A percentile compares a stretch with the other conserved stretches of the same genome.
Conservation (phyloP, 2,888 invertebrate species). For the Drosophila helvetica region DNA sequence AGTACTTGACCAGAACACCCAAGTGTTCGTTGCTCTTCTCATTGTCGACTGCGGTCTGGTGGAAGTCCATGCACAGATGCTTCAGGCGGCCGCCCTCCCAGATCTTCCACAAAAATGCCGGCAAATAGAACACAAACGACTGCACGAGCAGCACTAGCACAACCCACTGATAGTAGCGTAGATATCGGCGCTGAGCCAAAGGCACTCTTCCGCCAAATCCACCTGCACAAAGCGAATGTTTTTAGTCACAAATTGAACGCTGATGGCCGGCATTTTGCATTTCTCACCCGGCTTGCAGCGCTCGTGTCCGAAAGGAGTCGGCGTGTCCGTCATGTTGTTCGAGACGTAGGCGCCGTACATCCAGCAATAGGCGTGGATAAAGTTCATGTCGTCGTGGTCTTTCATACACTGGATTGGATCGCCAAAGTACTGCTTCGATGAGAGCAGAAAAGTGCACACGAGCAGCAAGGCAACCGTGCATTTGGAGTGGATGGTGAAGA, state of each 20-base stretch:
- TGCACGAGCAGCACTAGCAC: conserved; percentile 80
- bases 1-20: conserved; percentile 74
- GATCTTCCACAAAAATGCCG: conserved; percentile 82
- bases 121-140: conserved; percentile 80
- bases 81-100: conserved; percentile 84
- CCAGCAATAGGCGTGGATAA: conserved; percentile 91
- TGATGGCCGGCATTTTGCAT: neutral
- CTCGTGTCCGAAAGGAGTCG: neutral
- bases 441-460: conserved; percentile 89
- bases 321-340: conserved; percentile 3
- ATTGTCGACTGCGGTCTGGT: conserved; percentile 66
- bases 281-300: conserved; percentile 14
- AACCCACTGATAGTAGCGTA: conserved; percentile 83
- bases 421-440: conserved; percentile 93
- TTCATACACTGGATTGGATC: conserved; percentile 92
- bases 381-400: conserved; percentile 85
- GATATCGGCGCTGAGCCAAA: conserved; percentile 65
- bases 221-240: neutral
- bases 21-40: conserved; percentile 62
- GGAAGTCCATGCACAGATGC: conserved; percentile 80
- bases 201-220: neutral
- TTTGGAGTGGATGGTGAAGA: conserved; percentile 90
- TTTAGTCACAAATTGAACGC: neutral
- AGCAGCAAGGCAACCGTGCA: conserved; percentile 89
- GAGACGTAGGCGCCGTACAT: conserved; percentile 89